Conservation (phyloP, 2,797 vertebrate genomes). For the Liasis olivaceus region DNA sequence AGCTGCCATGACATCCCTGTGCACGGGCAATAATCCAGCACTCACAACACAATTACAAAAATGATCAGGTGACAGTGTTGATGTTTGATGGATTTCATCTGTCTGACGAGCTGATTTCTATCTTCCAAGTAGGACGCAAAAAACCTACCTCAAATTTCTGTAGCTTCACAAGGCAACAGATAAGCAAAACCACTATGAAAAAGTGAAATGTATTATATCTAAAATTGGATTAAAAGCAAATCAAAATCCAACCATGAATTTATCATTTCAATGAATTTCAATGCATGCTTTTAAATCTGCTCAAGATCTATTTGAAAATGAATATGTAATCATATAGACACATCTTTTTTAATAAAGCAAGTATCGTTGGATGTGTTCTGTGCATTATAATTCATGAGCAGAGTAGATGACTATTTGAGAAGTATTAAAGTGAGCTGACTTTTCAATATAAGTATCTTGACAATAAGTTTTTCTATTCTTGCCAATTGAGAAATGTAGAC, state of each 20-base stretch:
- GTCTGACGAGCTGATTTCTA: constrained; percentile 33
- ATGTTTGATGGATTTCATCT: constrained; percentile 35
- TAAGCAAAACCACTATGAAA: constrained; percentile 66
- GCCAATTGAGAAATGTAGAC: constrained; percentile 81
- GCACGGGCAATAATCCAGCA: constrained; percentile 11
- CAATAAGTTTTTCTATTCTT: constrained; percentile 84
- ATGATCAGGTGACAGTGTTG: neutral
- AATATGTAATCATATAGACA: constrained; percentile 83
- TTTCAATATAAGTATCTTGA: constrained; percentile 85
- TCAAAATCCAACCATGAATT: constrained; percentile 81
- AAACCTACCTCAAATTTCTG: constrained; percentile 55
- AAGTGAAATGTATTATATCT: constrained; percentile 74
- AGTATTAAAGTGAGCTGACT: constrained; percentile 88
- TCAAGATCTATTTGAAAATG: constrained; percentile 85
- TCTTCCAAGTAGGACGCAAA: constrained; percentile 19
- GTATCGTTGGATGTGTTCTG: constrained; percentile 81
- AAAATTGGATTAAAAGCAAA: constrained; percentile 86
- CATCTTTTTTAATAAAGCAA: constrained; percentile 80
- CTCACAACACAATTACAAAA: neutral
- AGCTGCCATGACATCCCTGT: constrained; percentile 13
- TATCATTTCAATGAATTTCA: constrained; percentile 84
- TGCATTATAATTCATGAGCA: constrained; percentile 89
- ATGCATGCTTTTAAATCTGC: constrained; percentile 83
- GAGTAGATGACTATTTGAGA: constrained; percentile 84
- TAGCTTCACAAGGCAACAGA: constrained; percentile 61